These are phyloP conservation scores for Pongo abelii DNA, from an alignment of 2,113 vertebrate genomes.

Conservation along the genomic window DNA sequence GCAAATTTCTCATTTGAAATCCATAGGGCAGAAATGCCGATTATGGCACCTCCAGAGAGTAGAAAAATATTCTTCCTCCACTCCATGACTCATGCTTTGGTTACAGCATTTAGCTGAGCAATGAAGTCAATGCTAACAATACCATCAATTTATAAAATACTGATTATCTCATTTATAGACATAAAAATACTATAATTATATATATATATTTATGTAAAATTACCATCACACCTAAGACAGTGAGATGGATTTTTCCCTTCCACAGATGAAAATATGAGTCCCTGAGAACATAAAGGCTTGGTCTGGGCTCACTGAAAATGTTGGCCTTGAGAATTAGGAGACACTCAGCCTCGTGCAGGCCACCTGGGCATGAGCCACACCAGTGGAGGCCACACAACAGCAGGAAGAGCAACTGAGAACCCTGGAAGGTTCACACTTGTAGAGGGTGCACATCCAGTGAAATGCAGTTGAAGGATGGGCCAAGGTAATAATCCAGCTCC, in stretches of 20 bases:
- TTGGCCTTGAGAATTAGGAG: background rate
- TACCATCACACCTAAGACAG: background rate
- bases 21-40: background rate
- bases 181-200: no score
- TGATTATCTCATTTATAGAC: no score
- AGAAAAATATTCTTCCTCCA: background rate
- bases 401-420: background rate
- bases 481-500: background rate
- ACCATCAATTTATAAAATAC: no score
- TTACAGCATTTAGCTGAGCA: background rate
- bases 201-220: no score
- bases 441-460: background rate
- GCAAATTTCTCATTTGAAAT: background rate
- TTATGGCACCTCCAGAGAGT: background rate
- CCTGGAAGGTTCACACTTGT: no score
- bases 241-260: background rate
- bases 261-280: background rate
- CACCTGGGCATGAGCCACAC: background rate
- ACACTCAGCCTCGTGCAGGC: background rate
- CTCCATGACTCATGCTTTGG: background rate
- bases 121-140: background rate
- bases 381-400: no score
- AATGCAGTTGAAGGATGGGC: background rate
- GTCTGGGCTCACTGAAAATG: background rate
- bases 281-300: background rate